A percentile compares a stretch with the other conserved stretches of the same genome.
Conservation (phyloP, 2,113 vertebrate genomes). For the Madoqua kirkii region DNA sequence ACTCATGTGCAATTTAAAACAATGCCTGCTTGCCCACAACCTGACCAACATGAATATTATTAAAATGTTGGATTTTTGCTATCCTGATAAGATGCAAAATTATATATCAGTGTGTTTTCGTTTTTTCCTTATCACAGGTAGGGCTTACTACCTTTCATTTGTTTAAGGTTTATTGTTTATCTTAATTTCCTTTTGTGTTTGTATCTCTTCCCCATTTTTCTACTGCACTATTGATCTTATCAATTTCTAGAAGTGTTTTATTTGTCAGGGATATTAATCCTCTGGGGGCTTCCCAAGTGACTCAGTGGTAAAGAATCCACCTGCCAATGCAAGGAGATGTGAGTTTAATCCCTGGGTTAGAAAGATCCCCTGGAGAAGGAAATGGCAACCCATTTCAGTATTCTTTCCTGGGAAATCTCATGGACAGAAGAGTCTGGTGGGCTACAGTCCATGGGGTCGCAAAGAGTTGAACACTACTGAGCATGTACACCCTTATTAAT, state of each 20-base stretch:
- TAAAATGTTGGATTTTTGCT: not conserved
- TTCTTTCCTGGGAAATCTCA: not conserved
- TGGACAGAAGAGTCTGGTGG: not conserved
- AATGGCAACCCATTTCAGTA: not conserved
- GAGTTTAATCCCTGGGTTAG: not conserved
- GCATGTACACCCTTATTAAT: not conserved
- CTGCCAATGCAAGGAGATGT: not conserved
- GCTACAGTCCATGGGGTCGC: not conserved
- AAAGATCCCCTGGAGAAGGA: not conserved
- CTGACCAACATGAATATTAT: not conserved
- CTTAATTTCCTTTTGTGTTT: not conserved
- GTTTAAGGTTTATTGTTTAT: not conserved
- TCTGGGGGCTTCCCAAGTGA: not conserved
- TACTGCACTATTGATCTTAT: not conserved
- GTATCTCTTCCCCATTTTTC: not conserved
- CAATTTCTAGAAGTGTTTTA: not conserved
- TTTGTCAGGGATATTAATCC: not conserved
- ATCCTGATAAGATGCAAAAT: not conserved
- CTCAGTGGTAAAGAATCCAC: not conserved
- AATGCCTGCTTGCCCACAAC: not conserved
- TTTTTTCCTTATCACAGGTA: not conserved
- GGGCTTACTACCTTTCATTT: not conserved
- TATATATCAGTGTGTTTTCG: not conserved
- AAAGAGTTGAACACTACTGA: not conserved
- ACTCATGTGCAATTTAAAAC: not conserved